phyloP scores from a whole-genome alignment of 2,113 vertebrate species.

The Columba janthina region DNA sequence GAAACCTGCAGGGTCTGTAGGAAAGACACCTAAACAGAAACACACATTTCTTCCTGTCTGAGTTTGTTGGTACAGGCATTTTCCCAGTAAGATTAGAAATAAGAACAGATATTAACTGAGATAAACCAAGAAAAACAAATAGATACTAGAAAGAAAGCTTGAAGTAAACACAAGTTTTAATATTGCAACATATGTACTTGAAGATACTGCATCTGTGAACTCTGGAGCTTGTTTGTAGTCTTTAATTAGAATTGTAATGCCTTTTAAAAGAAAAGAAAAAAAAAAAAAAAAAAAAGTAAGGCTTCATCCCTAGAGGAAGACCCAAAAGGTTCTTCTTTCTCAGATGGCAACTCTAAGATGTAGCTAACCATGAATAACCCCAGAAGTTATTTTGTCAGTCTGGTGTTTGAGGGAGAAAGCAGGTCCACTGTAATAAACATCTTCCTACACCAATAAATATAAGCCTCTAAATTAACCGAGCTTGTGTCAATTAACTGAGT shows the following conservation, averaged over 20 bases:
- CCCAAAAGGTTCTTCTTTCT: not conserved
- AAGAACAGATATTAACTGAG: constrained; percentile 38
- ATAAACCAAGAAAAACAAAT: constrained; percentile 57
- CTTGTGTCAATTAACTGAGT: not conserved
- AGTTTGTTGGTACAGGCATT: constrained; percentile 22
- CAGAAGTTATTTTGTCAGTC: not conserved
- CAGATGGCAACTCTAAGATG: not conserved
- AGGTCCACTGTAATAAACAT: not conserved
- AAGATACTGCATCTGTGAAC: not conserved
- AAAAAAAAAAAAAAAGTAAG: not conserved
- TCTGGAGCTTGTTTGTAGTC: not conserved
- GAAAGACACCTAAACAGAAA: constrained; percentile 16
- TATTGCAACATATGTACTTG: not conserved
- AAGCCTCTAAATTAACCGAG: not conserved
- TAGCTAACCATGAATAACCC: not conserved
- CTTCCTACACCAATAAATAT: not conserved
- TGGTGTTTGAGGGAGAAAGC: not conserved
- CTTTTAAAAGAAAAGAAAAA: not conserved
- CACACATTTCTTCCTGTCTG: not conserved
- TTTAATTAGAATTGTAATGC: not conserved
- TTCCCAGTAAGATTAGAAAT: constrained; percentile 30
- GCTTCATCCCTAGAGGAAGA: not conserved
- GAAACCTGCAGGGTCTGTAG: not conserved
- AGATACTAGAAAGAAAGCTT: not conserved
- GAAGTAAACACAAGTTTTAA: constrained; percentile 6